Base-by-base conservation (phyloP, 1,140 invertebrate species). In the Zaprionus taronus region DNA sequence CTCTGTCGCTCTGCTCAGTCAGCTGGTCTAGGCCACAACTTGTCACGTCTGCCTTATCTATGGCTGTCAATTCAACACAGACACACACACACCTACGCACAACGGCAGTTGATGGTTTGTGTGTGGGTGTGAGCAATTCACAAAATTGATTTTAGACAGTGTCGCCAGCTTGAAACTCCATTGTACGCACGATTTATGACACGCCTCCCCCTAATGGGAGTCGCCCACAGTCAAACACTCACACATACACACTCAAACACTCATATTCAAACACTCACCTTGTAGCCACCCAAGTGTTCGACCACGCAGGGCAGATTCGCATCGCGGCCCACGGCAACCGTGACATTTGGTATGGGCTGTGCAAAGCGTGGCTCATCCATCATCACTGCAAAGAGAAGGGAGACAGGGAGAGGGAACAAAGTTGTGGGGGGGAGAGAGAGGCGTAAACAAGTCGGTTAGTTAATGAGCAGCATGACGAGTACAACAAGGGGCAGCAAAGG, bases 241-340 rank as follows among this genome's bases (percentile, higher is more conserved):
- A 20, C n/a, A 5, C 4, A 24, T 61, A 79, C 93, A 94, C 94
- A 98, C 97, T 20, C 47, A 55, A 14, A 7, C 22, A 44, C 22
- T 22, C n/a, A 38, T 34, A 1, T 15, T 41, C 28, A 11, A n/a
- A 31, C 64, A 79, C 93, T 94, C 94, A 98, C 97, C 96, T 97
- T 97, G 91, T 97, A 97, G 72, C 94, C 95, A 77, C 97, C 97
- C 66, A 98, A 95, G 91, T 98, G 97, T 87, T 98, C 96, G 41
- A 98, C 96, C 60, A 98, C 96, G 85, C 97, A 98, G 12, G 97
- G 97, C 79, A 98, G 93, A 86, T 95, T 97, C 49, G 97, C 97
- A 91, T 98, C 97, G 84, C 97, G 94, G 68, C 97, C 97, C 24
- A 98, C 94, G 51, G 97, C 96, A 56, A 98, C 97, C 4, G 97